Evolutionary conservation across 2,113 vertebrate genomes (phyloP).

Genomic region (Spheniscus mendiculus): DNA sequence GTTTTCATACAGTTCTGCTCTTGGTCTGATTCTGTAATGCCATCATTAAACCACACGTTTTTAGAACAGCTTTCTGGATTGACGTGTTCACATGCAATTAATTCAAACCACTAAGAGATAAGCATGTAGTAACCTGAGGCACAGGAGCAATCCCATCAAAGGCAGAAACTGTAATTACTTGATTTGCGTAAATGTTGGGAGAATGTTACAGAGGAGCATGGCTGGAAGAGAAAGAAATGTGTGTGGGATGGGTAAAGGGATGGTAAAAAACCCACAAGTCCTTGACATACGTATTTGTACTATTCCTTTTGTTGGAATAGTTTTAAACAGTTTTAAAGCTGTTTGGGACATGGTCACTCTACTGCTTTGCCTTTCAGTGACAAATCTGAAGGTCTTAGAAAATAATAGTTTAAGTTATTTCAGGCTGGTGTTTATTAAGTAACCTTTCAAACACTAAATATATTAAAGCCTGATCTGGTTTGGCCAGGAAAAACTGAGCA

Average conservation of each 20-base stretch:
- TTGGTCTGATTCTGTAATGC: background rate
- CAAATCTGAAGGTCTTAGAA: background rate
- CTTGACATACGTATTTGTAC: background rate
- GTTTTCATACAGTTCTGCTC: background rate
- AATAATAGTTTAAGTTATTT: background rate
- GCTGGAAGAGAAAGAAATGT: background rate
- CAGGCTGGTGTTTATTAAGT: background rate
- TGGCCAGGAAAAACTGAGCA: background rate
- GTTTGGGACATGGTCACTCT: background rate
- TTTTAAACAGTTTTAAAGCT: too few relatives aligned
- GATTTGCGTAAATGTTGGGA: background rate
- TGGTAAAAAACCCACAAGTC: background rate
- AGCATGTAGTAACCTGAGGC: background rate
- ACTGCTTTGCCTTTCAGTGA: background rate
- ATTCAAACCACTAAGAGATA: background rate
- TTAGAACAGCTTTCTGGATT: background rate
- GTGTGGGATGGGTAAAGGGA: background rate
- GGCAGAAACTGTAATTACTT: background rate
- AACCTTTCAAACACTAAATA: too few relatives aligned
- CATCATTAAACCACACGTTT: background rate
- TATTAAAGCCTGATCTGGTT: background rate
- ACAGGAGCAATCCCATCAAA: background rate
- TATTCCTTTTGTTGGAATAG: background rate
- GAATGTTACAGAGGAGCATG: background rate
- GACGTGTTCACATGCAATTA: background rate